phyloP scores from a whole-genome alignment of 2,888 invertebrate genomes.

The Cerceris ruficornis region DNA sequence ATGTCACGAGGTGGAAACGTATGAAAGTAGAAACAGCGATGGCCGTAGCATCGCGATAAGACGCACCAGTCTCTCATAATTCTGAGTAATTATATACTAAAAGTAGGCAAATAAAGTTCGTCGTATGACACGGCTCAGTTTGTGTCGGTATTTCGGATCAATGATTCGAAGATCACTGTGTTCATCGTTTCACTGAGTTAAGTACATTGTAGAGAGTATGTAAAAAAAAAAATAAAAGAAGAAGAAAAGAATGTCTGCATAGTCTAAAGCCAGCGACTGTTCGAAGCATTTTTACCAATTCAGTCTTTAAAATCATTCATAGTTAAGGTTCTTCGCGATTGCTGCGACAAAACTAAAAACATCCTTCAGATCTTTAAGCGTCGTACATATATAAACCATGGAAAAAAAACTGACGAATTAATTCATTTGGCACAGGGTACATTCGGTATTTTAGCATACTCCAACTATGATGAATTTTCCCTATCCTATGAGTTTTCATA shows the following conservation, averaged over 20 bases:
- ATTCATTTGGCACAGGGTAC: conserved; percentile 80
- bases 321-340: conserved; percentile 46
- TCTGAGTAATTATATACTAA: conserved; percentile 35
- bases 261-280: conserved; percentile 65
- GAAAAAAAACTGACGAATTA: conserved; percentile 41
- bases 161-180: conserved; percentile 60
- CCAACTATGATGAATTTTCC: conserved; percentile 72
- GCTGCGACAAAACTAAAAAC: conserved; percentile 51
- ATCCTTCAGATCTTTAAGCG: conserved; percentile 49
- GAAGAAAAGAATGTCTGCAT: conserved; percentile 48
- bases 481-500: conserved; percentile 72
- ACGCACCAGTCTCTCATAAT: conserved; percentile 22
- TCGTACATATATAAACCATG: conserved; percentile 37
- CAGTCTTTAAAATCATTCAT: conserved; percentile 68
- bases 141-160: conserved; percentile 21
- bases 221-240: conserved; percentile 24
- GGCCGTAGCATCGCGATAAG: conserved; percentile 28
- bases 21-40: conserved; percentile 38
- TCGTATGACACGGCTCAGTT: conserved; percentile 32
- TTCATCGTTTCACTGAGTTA: conserved; percentile 55
- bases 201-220: conserved; percentile 33
- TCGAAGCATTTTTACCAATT: conserved; percentile 57
- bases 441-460: conserved; percentile 75
- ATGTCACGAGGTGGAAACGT: conserved; percentile 39
- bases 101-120: conserved; percentile 37